These are phyloP conservation scores for Tortrix viridana DNA, from an alignment of 2,888 invertebrate species.

Conservation along the genomic window DNA sequence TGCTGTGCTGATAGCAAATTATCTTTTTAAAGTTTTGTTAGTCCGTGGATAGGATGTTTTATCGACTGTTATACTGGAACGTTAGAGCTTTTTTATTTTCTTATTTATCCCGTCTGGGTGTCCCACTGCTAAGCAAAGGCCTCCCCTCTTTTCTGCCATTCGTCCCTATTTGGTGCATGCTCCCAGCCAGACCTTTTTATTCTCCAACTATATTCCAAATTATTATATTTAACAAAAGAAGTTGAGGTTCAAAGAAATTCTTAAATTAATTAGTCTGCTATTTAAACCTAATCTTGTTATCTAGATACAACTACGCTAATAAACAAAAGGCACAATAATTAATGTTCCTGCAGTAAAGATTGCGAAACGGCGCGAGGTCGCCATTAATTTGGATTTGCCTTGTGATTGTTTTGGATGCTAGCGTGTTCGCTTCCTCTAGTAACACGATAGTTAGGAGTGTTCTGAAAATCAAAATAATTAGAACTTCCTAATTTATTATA, in stretches of 20 bases:
- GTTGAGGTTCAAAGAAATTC: not conserved
- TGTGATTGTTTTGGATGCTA: constrained; percentile 53
- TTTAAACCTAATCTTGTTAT: constrained; percentile 24
- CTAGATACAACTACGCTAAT: constrained; percentile 36
- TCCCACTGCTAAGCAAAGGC: too few relatives aligned
- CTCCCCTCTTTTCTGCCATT: too few relatives aligned
- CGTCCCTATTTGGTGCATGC: too few relatives aligned
- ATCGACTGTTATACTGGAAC: too few relatives aligned
- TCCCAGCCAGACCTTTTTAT: too few relatives aligned
- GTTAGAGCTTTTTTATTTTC: too few relatives aligned
- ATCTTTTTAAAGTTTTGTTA: too few relatives aligned
- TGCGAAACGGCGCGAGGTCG: constrained; percentile 59
- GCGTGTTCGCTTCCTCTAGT: constrained; percentile 38
- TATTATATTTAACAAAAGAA: not conserved
- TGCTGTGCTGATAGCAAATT: too few relatives aligned
- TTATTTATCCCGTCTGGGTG: too few relatives aligned
- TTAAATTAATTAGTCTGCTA: constrained; percentile 1
- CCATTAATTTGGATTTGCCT: constrained; percentile 58
- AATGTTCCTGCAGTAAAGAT: constrained; percentile 30
- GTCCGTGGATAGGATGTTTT: too few relatives aligned
- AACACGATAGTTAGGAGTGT: not conserved
- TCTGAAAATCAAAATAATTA: not conserved
- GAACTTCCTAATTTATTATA: too few relatives aligned
- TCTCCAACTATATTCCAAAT: too few relatives aligned
- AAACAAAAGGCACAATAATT: constrained; percentile 29